Evolutionary conservation across 1,140 invertebrate genomes (phyloP).

Genomic region (Drosophila lowei): DNA sequence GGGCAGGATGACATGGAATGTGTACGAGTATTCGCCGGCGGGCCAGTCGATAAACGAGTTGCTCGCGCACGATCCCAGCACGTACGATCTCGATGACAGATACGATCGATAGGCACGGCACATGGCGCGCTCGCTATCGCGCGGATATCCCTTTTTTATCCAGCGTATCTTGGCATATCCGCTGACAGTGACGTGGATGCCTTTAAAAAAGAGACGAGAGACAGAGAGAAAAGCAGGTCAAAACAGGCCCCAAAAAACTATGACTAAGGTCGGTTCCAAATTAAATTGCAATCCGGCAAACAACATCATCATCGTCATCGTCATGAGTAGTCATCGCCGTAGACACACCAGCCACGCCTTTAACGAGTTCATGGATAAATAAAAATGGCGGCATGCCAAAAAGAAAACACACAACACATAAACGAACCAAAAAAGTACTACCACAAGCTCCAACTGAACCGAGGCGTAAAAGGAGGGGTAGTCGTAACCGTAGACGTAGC

Average conservation of each 20-base stretch:
- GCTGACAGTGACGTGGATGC: slow-evolving; percentile 80
- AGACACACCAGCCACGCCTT: slow-evolving; percentile 55
- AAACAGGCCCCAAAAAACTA: slow-evolving; percentile 15
- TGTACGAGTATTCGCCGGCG: slow-evolving; percentile 85
- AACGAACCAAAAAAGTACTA: slow-evolving; percentile 18
- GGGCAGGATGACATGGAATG: slow-evolving; percentile 86
- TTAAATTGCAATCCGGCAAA: slow-evolving; percentile 6
- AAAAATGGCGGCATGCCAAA: slow-evolving; percentile 78
- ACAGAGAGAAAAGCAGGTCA: slow-evolving; percentile 9
- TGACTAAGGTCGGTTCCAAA: slow-evolving; percentile 12
- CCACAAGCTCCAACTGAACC: not conserved
- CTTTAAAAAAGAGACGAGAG: slow-evolving; percentile 31
- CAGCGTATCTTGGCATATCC: slow-evolving; percentile 83
- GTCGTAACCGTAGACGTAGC: too few relatives aligned
- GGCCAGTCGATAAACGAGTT: slow-evolving; percentile 84
- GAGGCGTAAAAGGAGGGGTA: not conserved
- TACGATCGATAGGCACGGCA: slow-evolving; percentile 81
- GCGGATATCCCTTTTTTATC: slow-evolving; percentile 83
- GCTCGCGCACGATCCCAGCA: slow-evolving; percentile 74
- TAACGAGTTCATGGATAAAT: slow-evolving; percentile 77
- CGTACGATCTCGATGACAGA: slow-evolving; percentile 79
- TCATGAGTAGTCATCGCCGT: not conserved
- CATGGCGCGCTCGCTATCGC: slow-evolving; percentile 80
- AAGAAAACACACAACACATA: slow-evolving; percentile 33
- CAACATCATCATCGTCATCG: slow-evolving; percentile 24